Conservation (phyloP, 2,888 invertebrate species). For the Ypsolopha sequella region DNA sequence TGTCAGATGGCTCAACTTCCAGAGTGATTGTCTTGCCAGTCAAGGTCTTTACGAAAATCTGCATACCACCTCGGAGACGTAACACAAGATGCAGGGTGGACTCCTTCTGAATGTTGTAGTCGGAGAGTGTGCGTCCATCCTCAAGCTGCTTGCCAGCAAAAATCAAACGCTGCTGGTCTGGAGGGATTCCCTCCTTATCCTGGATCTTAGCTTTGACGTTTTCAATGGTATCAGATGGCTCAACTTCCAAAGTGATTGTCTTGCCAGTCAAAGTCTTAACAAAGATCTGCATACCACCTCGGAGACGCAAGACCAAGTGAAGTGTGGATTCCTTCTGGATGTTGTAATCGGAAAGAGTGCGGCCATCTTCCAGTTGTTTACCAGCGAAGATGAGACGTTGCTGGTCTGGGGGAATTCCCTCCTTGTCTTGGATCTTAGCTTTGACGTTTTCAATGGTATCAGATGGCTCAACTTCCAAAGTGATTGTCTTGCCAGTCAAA, state of each 20-base stretch:
- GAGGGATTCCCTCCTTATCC: slow-evolving; percentile 9
- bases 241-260: slow-evolving; percentile 18
- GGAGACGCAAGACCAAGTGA: slow-evolving; percentile 17
- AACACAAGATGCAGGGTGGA: slow-evolving; percentile 8
- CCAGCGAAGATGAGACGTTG: slow-evolving; percentile 26
- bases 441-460: slow-evolving; percentile 28
- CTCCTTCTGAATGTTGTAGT: slow-evolving; percentile 9
- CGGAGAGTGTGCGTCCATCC: slow-evolving; percentile 8
- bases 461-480: slow-evolving; percentile 24
- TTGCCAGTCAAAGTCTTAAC: slow-evolving; percentile 23
- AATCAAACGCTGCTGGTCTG: slow-evolving; percentile 8
- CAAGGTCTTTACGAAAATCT: slow-evolving; percentile 9
- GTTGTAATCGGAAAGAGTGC: slow-evolving; percentile 23
- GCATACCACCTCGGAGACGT: slow-evolving; percentile 10
- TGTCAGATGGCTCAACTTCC: slow-evolving; percentile 8
- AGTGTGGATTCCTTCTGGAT: slow-evolving; percentile 20
- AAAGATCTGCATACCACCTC: slow-evolving; percentile 21
- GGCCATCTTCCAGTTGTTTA: slow-evolving; percentile 25
- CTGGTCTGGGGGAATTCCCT: slow-evolving; percentile 27
- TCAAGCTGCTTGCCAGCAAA: slow-evolving; percentile 8
- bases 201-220: slow-evolving; percentile 10
- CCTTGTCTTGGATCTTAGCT: slow-evolving; percentile 27
- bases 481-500: slow-evolving; percentile 28
- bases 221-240: slow-evolving; percentile 9
- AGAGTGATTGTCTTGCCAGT: slow-evolving; percentile 9